A percentile compares a stretch with the other conserved stretches of the same genome.
These are phyloP conservation scores for Ptychochromis oligacanthus DNA, from an alignment of 2,113 vertebrate genomes.

Conservation along the genomic window DNA sequence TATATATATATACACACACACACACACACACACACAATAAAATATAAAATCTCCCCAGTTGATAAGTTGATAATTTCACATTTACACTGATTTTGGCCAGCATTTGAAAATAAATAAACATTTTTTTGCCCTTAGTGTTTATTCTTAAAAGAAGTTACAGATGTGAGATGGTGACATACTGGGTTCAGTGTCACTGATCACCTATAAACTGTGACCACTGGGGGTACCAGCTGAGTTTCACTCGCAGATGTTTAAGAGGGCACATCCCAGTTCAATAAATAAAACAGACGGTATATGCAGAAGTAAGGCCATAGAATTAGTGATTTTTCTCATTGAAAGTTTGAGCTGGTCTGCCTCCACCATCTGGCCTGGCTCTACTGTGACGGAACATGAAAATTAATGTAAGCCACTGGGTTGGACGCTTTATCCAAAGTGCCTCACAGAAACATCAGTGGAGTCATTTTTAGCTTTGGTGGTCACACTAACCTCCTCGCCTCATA, in stretches of 20 bases:
- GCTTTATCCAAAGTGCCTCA: constrained; percentile 13
- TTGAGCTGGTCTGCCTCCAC: background rate
- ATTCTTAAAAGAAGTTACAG: background rate
- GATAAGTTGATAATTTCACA: too few species aligned
- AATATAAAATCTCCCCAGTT: too few species aligned
- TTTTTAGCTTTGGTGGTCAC: constrained; percentile 21
- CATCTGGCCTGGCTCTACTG: background rate
- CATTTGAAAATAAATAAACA: background rate
- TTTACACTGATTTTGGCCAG: too few species aligned
- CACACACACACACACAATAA: too few species aligned
- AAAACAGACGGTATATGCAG: background rate
- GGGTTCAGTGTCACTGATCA: background rate
- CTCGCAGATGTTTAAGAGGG: background rate
- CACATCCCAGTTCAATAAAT: too few species aligned
- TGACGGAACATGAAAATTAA: constrained; percentile 30
- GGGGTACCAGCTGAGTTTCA: background rate
- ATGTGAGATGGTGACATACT: background rate
- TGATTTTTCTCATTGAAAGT: background rate
- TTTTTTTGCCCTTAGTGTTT: background rate
- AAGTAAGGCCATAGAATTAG: background rate
- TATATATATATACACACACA: too few species aligned
- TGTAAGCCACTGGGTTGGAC: constrained; percentile 8
- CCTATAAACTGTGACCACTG: background rate
- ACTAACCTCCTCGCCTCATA: background rate
- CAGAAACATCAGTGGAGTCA: background rate